Conservation (phyloP, 2,113 vertebrate species). For the Plestiodon gilberti region DNA sequence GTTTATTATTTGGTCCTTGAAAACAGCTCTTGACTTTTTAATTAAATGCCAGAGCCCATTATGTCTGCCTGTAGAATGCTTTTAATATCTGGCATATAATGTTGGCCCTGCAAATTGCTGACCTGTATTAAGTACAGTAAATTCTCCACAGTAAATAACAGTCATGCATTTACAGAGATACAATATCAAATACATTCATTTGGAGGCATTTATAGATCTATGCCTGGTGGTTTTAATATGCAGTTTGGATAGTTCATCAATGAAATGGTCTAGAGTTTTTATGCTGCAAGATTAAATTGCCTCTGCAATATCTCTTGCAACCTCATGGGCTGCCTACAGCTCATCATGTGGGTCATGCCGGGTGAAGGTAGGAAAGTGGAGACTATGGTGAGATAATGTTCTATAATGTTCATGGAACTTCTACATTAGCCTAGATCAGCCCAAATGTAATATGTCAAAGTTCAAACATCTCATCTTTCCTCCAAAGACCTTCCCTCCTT, state of each 20-base stretch:
- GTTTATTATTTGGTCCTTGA: constrained; percentile 59
- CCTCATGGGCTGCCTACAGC: constrained; percentile 34
- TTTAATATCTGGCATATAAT: constrained; percentile 67
- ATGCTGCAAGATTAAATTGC: constrained; percentile 51
- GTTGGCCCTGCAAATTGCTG: constrained; percentile 34
- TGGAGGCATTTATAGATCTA: constrained; percentile 47
- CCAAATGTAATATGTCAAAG: no score
- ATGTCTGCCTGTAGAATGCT: constrained; percentile 51
- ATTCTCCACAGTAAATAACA: constrained; percentile 60
- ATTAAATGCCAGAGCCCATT: constrained; percentile 68
- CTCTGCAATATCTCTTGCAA: constrained; percentile 34
- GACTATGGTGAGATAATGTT: neutral
- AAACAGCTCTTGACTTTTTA: constrained; percentile 61
- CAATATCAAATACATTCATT: constrained; percentile 40
- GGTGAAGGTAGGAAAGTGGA: constrained; percentile 29
- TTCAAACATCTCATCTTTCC: no score
- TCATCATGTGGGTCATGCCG: constrained; percentile 56
- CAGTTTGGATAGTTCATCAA: constrained; percentile 40
- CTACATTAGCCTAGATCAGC: no score
- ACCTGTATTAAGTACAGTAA: constrained; percentile 42
- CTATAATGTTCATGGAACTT: neutral
- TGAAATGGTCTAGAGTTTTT: constrained; percentile 50
- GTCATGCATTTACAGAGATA: constrained; percentile 31
- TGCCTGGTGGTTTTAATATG: constrained; percentile 60
- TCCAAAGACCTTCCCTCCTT: no score